Base-by-base conservation (phyloP, 2,888 invertebrate species). In the Amblyteles armatorius region DNA sequence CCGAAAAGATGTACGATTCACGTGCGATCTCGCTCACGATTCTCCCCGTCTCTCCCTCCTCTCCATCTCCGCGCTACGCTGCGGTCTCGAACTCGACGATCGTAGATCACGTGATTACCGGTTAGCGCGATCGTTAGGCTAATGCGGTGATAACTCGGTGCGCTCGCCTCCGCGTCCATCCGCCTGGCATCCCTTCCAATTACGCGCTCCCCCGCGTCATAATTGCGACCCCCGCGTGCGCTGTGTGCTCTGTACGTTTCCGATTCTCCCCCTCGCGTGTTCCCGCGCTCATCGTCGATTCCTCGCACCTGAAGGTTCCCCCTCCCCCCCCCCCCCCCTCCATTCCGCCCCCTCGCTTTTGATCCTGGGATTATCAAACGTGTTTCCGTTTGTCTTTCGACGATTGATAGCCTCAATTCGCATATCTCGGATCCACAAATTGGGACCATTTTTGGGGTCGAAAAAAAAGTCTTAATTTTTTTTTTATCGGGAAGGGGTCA, bases 101-200 rank as follows among this genome's bases (percentile, higher is more conserved):
- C 90, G 89, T 90, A 90, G 90, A 91, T 91, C 90, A 91, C 89
- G 86, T 87, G 88, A 90, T 90, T 89, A 88, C 88, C 88, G 88
- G 89, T 87, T 87, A 86, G 87, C 85, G 85, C 88, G 87, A 88
- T 90, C 89, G 89, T 91, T 91, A 90, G 88, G 89, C 90, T 90
- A 90, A 91, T 89, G 88, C 88, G 86, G 85, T 87, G 85, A 86
- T 86, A 86, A 83, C 78, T 79, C 76, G 79, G 82, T 81, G 76
- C 80, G 71, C 73, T 73, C 85, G 67, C 60, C 82, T 82, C 60
- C 79, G 60, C 76, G 65, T 72, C 33, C 60, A 57, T 79, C 78
- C 40, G 33, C 60, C 44, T 44, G 29, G 76, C 71, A 79, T 87
- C 77, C 86, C 85, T 82, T 85, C 85, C 87, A 86, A 87, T 87